Evolutionary conservation across 2,888 invertebrate genomes (phyloP), one percentile per base, ranked within the genome.

Genomic region (Rhogogaster chlorosoma): DNA sequence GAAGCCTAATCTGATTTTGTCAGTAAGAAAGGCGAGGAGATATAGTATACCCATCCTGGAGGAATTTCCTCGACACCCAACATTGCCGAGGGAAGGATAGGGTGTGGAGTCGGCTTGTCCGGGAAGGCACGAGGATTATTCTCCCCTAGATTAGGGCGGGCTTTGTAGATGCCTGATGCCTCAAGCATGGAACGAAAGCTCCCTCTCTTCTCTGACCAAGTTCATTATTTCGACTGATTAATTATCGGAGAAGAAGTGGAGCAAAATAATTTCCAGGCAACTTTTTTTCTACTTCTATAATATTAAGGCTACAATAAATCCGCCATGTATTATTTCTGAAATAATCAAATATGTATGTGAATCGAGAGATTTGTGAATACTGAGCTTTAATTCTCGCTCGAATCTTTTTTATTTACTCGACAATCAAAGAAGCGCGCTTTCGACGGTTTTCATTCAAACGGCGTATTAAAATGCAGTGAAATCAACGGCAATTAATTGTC

Each of bases 1-100:
- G 22, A 29, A 36, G 36, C 57, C 80, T 80, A 57, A 80, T 80
- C 80, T 80, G 80, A 80, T 80, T 80, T 57, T 32, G 61, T 80
- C 80, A 61, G 80, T 61, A 80, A 61, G 80, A 80, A 80, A 80
- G 26, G 38, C 36, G 61, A 22, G 38, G 32, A 12, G 9, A 61
- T 38, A 38, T 38, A 32, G 77, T 53, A 77, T 53, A 32, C 77
- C 18, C 5, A 38, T 26, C 36, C 61, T 38, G 26, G 22, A 80
- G 53, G 53, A 53, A 53, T 53, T 53, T 53, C 7, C 53, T n/a
- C 45, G 45, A 45, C 45, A 45, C 45, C 53, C 53, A n/a, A 53
- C 53, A 80, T 80, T 77, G 36, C 26, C 77, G 36, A 45, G 49
- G 29, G 9, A 18, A 53, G 32, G 49, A 4, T 53, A 75, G 29